Evolutionary conservation across 2,113 vertebrate species (phyloP).

Genomic region (Grallaria varia): DNA sequence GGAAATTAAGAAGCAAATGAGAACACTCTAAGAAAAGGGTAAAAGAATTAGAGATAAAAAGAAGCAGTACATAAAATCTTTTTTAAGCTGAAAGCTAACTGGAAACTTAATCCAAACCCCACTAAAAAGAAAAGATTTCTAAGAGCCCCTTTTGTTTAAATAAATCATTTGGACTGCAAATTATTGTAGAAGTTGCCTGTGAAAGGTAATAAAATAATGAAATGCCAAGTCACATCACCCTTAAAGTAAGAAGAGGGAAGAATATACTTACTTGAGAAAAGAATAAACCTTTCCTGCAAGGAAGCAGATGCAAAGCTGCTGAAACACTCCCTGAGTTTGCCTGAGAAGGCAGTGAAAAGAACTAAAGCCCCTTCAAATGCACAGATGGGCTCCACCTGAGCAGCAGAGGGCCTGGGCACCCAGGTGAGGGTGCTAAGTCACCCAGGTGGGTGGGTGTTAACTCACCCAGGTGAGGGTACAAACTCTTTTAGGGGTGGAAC

Average conservation of each 20-base stretch:
- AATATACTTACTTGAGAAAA: neutral
- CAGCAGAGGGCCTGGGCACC: accelerated
- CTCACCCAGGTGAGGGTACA: neutral
- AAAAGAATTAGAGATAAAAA: neutral
- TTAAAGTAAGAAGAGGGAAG: neutral
- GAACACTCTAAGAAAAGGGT: neutral
- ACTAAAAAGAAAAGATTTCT: neutral
- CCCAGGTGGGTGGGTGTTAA: neutral
- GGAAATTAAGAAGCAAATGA: neutral
- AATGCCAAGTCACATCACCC: neutral
- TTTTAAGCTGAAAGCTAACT: neutral
- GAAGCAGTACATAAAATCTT: neutral
- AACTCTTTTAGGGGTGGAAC: too few species aligned
- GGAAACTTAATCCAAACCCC: neutral
- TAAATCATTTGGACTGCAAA: neutral
- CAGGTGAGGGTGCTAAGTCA: neutral
- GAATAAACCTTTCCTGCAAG: neutral
- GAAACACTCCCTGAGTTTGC: neutral
- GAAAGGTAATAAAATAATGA: neutral
- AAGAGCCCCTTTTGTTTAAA: neutral
- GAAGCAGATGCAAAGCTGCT: neutral
- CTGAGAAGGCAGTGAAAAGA: neutral
- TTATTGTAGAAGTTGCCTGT: neutral
- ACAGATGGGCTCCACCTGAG: neutral
- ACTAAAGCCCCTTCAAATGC: neutral